Percentiles rank a stretch among this genome's conserved stretches.
Evolutionary conservation across 2,888 invertebrate genomes (phyloP).

Genomic region (Meteorus cinctellus): DNA sequence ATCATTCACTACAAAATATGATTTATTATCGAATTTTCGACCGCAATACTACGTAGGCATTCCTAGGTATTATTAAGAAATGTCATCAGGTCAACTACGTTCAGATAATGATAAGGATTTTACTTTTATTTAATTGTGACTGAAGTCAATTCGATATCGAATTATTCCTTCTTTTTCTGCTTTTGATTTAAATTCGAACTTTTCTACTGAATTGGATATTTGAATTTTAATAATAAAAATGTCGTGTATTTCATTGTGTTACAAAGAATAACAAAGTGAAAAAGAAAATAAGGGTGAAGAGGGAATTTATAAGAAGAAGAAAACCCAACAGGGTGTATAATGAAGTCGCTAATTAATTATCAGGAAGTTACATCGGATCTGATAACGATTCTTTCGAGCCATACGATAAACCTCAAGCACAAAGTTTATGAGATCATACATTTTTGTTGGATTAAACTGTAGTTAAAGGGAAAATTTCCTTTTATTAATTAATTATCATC

Average conservation of each 20-base stretch:
- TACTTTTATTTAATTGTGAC: no score
- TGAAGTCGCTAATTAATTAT: slow-evolving; percentile 74
- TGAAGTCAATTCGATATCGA: no score
- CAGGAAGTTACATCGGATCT: slow-evolving; percentile 72
- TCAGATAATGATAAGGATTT: no score
- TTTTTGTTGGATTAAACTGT: slow-evolving; percentile 13
- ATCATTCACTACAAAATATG: no score
- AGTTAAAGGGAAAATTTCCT: background rate
- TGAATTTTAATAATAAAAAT: slow-evolving; percentile 6
- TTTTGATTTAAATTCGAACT: no score
- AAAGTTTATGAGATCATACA: slow-evolving; percentile 45
- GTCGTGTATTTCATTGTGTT: slow-evolving; percentile 32
- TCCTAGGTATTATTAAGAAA: no score
- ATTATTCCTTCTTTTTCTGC: no score
- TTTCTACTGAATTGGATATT: no score
- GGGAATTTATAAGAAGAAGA: slow-evolving; percentile 28
- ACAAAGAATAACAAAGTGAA: slow-evolving; percentile 36
- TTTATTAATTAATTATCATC: no score
- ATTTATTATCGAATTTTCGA: no score
- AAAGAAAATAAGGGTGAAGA: slow-evolving; percentile 10
- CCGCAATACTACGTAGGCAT: no score
- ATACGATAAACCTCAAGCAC: slow-evolving; percentile 64
- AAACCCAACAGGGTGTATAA: slow-evolving; percentile 69
- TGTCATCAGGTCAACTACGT: no score
- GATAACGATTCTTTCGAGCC: slow-evolving; percentile 67